Evolutionary conservation across 2,113 vertebrate genomes (phyloP).

Genomic region (Morphnarchus princeps): DNA sequence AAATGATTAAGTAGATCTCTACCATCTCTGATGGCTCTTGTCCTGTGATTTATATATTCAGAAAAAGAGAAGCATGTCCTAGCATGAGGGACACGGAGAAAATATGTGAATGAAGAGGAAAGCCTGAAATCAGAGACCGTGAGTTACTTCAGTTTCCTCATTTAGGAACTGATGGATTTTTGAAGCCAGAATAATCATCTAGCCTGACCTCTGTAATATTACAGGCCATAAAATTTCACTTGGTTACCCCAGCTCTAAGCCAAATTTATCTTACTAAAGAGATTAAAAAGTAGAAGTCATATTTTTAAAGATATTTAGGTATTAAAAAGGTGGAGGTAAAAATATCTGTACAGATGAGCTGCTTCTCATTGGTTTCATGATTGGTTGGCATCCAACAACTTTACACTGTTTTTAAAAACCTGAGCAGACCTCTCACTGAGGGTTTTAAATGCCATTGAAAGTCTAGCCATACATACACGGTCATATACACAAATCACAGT

Average conservation of each 20-base stretch:
- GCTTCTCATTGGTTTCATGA: neutral
- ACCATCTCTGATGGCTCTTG: neutral
- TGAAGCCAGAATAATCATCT: neutral
- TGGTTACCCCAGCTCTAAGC: neutral
- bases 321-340: neutral
- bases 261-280: neutral
- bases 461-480: neutral
- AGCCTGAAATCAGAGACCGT: neutral
- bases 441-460: neutral
- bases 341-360: neutral
- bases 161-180: neutral
- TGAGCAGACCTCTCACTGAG: neutral
- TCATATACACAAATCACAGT: neutral
- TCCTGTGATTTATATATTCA: neutral
- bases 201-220: slow-evolving; percentile 8
- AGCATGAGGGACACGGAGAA: neutral
- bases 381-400: neutral
- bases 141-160: neutral
- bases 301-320: neutral
- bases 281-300: neutral
- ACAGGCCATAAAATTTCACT: slow-evolving; percentile 6
- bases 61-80: neutral
- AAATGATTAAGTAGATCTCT: slow-evolving; percentile 41
- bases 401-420: neutral
- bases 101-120: neutral